These are phyloP conservation scores for Oligia latruncula DNA, from an alignment of 2,888 invertebrate genomes.

Conservation along the genomic window DNA sequence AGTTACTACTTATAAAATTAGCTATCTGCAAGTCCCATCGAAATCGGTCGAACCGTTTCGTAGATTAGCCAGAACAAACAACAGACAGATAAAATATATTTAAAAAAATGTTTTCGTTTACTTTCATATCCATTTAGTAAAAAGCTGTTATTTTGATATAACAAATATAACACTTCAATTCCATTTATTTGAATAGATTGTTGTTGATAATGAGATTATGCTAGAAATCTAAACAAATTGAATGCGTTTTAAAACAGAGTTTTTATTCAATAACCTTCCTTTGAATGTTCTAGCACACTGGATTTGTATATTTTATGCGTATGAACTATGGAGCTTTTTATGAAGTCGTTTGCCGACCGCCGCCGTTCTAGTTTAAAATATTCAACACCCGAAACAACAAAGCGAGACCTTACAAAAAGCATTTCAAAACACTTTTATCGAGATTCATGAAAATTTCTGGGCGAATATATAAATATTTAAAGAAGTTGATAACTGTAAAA, in stretches of 20 bases:
- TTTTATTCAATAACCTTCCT: slow-evolving; percentile 11
- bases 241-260: neutral
- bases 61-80: neutral
- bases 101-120: neutral
- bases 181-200: neutral
- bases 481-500: slow-evolving; percentile 60
- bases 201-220: neutral
- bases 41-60: neutral
- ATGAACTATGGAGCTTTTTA: slow-evolving; percentile 46
- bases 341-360: slow-evolving; percentile 30
- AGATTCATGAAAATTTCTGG: slow-evolving; percentile 53
- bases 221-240: slow-evolving; percentile 1
- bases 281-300: slow-evolving; percentile 21
- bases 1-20: too few relatives aligned
- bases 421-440: slow-evolving; percentile 34
- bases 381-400: slow-evolving; percentile 52
- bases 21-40: neutral
- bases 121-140: neutral
- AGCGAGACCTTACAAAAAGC: slow-evolving; percentile 32
- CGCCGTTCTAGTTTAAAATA: slow-evolving; percentile 44
- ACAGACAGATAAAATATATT: neutral
- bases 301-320: slow-evolving; percentile 51
- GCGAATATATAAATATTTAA: slow-evolving; percentile 61
- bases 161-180: too few relatives aligned
- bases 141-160: neutral